Percentiles rank a stretch among this genome's conserved stretches.
phyloP scores from a whole-genome alignment of 2,113 vertebrate species.

The Alaudala cheleensis region DNA sequence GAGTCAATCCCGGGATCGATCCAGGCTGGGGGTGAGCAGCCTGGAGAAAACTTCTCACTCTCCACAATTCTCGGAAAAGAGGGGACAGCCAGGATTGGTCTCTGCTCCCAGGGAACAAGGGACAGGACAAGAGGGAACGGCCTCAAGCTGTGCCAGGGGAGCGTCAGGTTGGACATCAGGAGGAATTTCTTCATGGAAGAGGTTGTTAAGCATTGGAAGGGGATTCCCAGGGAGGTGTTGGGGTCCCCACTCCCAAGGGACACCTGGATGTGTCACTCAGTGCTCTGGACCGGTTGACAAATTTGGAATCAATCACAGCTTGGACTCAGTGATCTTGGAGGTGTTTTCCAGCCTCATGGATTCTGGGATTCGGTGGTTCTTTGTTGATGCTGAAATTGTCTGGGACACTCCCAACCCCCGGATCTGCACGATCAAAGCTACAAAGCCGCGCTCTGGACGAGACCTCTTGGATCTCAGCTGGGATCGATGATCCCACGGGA shows the following conservation, averaged over 20 bases:
- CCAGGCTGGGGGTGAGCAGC: neutral
- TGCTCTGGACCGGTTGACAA: neutral
- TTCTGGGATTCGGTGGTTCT: too few relatives aligned
- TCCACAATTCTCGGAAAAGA: neutral
- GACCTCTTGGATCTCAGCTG: neutral
- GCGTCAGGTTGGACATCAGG: neutral
- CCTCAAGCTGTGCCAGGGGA: neutral
- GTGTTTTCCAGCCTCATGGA: neutral
- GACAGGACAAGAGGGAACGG: rapidly evolving
- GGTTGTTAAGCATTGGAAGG: neutral
- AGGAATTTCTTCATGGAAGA: neutral
- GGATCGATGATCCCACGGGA: rapidly evolving
- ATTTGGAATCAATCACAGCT: neutral
- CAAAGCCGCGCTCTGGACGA: rapidly evolving
- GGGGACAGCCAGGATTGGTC: rapidly evolving
- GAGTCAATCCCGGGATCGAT: neutral
- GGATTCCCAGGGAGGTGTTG: neutral
- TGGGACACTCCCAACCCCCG: neutral
- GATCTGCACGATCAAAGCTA: rapidly evolving
- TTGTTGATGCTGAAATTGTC: neutral
- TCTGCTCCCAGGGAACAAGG: neutral
- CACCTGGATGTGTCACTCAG: rapidly evolving
- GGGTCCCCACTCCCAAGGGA: neutral
- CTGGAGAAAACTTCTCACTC: rapidly evolving
- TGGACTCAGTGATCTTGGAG: neutral